Evolutionary conservation across 2,113 vertebrate species (phyloP).

Genomic region (Burhinus bistriatus): DNA sequence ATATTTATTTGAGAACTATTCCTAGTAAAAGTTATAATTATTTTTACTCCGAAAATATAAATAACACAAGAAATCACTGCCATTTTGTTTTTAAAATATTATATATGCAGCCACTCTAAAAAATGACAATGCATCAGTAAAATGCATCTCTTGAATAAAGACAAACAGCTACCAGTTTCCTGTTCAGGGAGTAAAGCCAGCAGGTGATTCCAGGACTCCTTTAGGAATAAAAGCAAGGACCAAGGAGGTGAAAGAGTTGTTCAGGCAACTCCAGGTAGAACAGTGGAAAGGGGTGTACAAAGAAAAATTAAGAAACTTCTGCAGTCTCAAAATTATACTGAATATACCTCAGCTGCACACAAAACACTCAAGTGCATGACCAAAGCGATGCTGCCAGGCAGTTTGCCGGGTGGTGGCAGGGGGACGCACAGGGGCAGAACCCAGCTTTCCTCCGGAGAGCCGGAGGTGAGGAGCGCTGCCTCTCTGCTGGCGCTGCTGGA

Average conservation of each 20-base stretch:
- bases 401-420: fast-evolving
- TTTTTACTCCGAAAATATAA: background rate
- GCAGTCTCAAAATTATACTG: background rate
- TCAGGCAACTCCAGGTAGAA: background rate
- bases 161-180: background rate
- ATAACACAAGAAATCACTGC: background rate
- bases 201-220: background rate
- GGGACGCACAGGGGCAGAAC: background rate
- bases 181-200: background rate
- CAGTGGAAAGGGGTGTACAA: background rate
- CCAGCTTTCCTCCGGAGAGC: fast-evolving
- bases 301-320: background rate
- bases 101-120: background rate
- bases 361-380: background rate
- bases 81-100: background rate
- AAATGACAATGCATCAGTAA: background rate
- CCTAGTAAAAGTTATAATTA: background rate
- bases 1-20: conserved; percentile 35
- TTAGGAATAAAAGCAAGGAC: background rate
- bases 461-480: fast-evolving
- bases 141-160: background rate
- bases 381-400: background rate
- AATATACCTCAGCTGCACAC: background rate
- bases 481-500: fast-evolving
- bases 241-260: background rate